phyloP scores from a whole-genome alignment of 2,113 vertebrate species.

The Epinephelus fuscoguttatus region DNA sequence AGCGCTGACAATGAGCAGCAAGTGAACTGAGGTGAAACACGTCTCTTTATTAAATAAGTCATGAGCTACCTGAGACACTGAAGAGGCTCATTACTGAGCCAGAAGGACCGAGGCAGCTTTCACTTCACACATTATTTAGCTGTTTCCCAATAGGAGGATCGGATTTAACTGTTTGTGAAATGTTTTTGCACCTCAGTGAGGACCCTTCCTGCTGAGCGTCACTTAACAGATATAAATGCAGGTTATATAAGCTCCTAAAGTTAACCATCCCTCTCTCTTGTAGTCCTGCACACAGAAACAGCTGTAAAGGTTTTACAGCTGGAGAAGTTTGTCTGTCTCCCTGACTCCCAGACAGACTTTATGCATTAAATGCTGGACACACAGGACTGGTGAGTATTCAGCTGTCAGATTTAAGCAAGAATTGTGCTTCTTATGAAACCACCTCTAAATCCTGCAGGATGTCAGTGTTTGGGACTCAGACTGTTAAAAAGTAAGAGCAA shows the following conservation, averaged over 20 bases:
- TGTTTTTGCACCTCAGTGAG: not conserved
- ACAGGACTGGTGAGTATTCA: not conserved
- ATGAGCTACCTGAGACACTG: constrained; percentile 58
- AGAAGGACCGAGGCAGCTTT: constrained; percentile 18
- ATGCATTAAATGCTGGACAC: not conserved
- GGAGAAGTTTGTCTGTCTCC: constrained; percentile 49
- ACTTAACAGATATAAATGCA: not conserved
- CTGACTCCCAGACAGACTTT: constrained; percentile 30
- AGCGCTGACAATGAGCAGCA: not conserved
- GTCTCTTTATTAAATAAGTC: constrained; percentile 50
- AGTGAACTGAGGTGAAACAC: constrained; percentile 10
- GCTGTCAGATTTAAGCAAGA: not conserved
- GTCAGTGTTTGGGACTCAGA: not conserved
- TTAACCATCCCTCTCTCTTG: constrained; percentile 1
- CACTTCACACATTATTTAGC: not conserved
- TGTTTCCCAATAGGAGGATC: not conserved
- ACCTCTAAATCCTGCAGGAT: not conserved
- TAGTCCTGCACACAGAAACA: not conserved
- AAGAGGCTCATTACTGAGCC: not conserved
- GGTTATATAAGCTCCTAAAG: constrained; percentile 22
- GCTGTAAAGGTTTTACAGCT: constrained; percentile 51
- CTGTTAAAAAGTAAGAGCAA: constrained; percentile 26
- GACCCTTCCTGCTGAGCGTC: not conserved
- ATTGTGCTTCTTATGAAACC: not conserved
- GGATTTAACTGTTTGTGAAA: not conserved